phyloP scores from a whole-genome alignment of 2,797 vertebrate genomes.

The Glossophaga mutica region DNA sequence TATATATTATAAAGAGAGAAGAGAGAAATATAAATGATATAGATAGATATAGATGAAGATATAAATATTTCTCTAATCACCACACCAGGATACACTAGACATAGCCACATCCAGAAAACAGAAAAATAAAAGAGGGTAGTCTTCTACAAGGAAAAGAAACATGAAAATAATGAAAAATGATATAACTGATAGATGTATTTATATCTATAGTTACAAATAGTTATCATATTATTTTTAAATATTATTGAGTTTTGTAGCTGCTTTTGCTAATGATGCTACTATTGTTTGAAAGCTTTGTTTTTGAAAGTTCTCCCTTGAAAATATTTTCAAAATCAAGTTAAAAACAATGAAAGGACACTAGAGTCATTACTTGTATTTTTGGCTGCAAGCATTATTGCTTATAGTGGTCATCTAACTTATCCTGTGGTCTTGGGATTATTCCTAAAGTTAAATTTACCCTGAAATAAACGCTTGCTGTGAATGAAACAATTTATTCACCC shows the following conservation, averaged over 20 bases:
- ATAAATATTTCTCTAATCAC: not conserved
- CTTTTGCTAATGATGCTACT: not conserved
- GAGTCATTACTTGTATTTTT: not conserved
- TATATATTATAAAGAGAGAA: not conserved
- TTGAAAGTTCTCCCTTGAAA: slow-evolving; percentile 8
- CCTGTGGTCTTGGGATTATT: not conserved
- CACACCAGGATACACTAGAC: not conserved
- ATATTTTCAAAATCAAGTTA: slow-evolving; percentile 11
- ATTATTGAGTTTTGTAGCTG: not conserved
- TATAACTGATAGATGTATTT: not conserved
- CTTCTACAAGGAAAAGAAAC: not conserved
- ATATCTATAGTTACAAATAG: not conserved
- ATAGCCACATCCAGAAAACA: not conserved
- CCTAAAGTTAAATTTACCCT: not conserved
- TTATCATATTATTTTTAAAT: not conserved
- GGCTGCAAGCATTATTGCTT: not conserved
- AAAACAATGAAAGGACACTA: not conserved
- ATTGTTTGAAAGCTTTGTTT: slow-evolving; percentile 25
- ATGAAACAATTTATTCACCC: not conserved
- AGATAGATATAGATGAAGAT: not conserved
- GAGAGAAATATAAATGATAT: not conserved
- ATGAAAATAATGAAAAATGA: not conserved
- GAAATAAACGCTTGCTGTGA: slow-evolving; percentile 3
- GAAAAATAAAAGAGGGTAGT: not conserved
- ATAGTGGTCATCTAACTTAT: not conserved